Evolutionary conservation across 2,888 invertebrate species (phyloP).

Genomic region (Drosophila pseudotalamancana): DNA sequence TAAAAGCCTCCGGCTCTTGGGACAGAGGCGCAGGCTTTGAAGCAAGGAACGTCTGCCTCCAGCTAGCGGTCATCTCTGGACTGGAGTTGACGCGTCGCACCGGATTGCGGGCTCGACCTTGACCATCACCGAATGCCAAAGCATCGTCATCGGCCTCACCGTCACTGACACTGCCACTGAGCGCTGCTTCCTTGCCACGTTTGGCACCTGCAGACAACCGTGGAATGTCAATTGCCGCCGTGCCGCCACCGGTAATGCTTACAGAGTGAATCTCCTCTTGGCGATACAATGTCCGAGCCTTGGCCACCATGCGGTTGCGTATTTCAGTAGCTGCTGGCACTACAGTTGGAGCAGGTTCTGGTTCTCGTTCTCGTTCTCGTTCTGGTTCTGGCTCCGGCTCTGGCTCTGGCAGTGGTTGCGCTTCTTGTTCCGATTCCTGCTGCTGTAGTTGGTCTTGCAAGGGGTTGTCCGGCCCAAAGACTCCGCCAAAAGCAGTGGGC

Average conservation of each 20-base stretch:
- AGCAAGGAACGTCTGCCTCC: slow-evolving; percentile 89
- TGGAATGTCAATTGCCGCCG: slow-evolving; percentile 88
- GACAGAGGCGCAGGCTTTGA: slow-evolving; percentile 77
- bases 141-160: slow-evolving; percentile 85
- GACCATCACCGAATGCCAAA: slow-evolving; percentile 82
- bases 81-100: slow-evolving; percentile 95
- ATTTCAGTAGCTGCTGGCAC: slow-evolving; percentile 37
- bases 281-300: slow-evolving; percentile 81
- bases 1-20: slow-evolving; percentile 78
- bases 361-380: slow-evolving; percentile 8
- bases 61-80: slow-evolving; percentile 95
- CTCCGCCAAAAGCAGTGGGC: slow-evolving; percentile 85
- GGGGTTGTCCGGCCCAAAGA: slow-evolving; percentile 82
- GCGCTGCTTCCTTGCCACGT: slow-evolving; percentile 80
- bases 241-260: slow-evolving; percentile 70
- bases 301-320: slow-evolving; percentile 64
- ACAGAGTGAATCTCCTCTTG: slow-evolving; percentile 83
- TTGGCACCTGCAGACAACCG: slow-evolving; percentile 82
- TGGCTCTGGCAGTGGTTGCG: background rate
- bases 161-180: slow-evolving; percentile 83
- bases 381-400: slow-evolving; percentile 4
- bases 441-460: slow-evolving; percentile 43
- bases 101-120: slow-evolving; percentile 88
- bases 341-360: slow-evolving; percentile 10
- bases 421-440: slow-evolving; percentile 27